Base-by-base conservation (phyloP, 2,113 vertebrate genomes). In the Euleptes europaea region DNA sequence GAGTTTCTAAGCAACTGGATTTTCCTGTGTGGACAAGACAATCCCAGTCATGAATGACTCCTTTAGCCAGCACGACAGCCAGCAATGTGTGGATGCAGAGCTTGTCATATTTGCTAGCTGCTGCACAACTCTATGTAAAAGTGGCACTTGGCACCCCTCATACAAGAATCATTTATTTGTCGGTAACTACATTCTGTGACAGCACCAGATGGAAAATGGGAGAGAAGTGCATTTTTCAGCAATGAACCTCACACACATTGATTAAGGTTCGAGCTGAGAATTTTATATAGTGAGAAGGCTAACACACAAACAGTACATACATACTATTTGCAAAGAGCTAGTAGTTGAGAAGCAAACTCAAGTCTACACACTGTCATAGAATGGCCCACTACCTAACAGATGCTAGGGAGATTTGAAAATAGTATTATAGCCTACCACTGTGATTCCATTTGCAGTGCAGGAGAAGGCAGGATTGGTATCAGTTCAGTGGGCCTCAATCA, bases 151-250 rank as follows among this genome's bases (percentile, higher is more conserved):
- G 3, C 51, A 82, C 79, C 69, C 80, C 80, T 81, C 76, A 54
- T 83, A 57, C 72, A 51, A 44, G 77, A 78, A 40, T n/a, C 69
- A 82, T 78, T 79, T 80, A 76, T 91, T 82, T 84, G 54, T 83
- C 71, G 38, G 72, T 83, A 44, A 54, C 84, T 63, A 78, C 17
- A 69, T 9, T 82, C 78, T 83, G 44, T 69, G 35, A 89, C 21
- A 63, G 26, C 21, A 44, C 79, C 82, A 89, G 66, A 38, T 91
- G 86, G 86, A 86, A 67, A 63, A n/a, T 3, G 17, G 82, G 70
- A 69, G 12, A 84, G 88, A 88, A 71, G 70, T 90, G 82, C 67
- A 51, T 65, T 81, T 90, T 84, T 33, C 49, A 76, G 82, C 69
- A 54, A 7, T 67, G 44, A 42, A 78, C 77, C 69, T 89, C 86